phyloP scores from a whole-genome alignment of 2,113 vertebrate species.

The Neolamprologus tretocephalus region DNA sequence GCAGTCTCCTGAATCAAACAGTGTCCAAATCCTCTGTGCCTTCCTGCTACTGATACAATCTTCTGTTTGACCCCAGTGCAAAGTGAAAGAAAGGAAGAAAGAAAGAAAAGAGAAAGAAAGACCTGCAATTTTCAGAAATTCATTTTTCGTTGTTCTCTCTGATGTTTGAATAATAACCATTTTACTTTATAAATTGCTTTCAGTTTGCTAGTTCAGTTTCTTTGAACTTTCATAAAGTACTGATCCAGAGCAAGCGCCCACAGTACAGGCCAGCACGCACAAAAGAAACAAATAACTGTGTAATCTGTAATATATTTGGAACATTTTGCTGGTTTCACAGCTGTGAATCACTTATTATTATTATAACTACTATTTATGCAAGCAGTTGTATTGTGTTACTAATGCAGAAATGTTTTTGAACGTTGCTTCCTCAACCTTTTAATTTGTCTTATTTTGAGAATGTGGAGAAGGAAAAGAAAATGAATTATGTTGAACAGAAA shows the following conservation, averaged over 20 bases:
- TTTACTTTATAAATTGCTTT: not conserved
- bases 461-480: not conserved
- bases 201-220: not conserved
- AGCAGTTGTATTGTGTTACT: not conserved
- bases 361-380: not conserved
- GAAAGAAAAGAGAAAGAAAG: not conserved
- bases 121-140: not conserved
- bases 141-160: not conserved
- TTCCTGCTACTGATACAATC: constrained; percentile 50
- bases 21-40: constrained; percentile 54
- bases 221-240: not conserved
- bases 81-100: not conserved
- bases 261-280: not conserved
- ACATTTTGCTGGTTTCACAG: not conserved
- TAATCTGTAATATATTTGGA: not conserved
- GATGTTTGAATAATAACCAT: not conserved
- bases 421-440: not conserved
- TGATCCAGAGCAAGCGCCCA: not conserved
- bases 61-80: constrained; percentile 42
- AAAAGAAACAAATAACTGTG: not conserved
- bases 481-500: not conserved
- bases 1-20: constrained; percentile 50
- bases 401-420: not conserved
- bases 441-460: not conserved
- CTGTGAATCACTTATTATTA: not conserved